phyloP scores from a whole-genome alignment of 2,888 invertebrate species.

The Thymelicus sylvestris region DNA sequence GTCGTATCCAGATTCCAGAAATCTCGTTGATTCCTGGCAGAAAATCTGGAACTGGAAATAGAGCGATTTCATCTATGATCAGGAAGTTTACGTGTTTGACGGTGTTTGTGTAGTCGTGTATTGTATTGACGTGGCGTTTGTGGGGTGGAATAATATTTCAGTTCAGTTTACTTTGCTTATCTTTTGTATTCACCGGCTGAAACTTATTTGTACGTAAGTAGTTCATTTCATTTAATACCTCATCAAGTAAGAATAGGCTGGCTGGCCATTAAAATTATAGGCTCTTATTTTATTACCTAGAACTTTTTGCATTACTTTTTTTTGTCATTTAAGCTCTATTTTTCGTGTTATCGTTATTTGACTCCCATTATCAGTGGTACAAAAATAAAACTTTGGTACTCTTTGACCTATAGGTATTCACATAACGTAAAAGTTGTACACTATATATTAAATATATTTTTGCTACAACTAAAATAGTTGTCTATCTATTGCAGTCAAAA shows the following conservation, averaged over 20 bases:
- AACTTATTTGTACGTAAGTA: neutral
- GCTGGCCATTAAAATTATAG: too few relatives aligned
- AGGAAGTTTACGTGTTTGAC: conserved; percentile 68
- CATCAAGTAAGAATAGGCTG: too few relatives aligned
- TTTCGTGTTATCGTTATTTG: neutral
- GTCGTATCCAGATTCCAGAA: neutral
- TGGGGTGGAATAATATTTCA: conserved; percentile 61
- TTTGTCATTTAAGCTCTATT: too few relatives aligned
- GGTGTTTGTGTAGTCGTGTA: conserved; percentile 42
- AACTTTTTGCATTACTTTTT: too few relatives aligned
- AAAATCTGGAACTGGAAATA: conserved; percentile 34
- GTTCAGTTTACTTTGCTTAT: neutral
- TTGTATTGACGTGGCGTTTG: conserved; percentile 76
- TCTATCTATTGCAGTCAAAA: conserved; percentile 52
- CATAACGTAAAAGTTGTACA: too few relatives aligned
- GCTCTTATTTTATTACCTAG: too few relatives aligned
- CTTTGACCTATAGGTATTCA: neutral
- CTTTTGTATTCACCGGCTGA: neutral
- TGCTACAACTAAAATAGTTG: too few relatives aligned
- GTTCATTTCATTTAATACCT: neutral
- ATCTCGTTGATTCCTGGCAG: conserved; percentile 11
- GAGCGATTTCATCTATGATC: conserved; percentile 59
- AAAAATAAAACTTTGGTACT: neutral
- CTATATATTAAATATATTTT: too few relatives aligned
- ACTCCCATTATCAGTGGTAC: neutral